These are phyloP conservation scores for Oscheius sp. DNA, from an alignment of 2,888 invertebrate genomes.

Conservation along the genomic window DNA sequence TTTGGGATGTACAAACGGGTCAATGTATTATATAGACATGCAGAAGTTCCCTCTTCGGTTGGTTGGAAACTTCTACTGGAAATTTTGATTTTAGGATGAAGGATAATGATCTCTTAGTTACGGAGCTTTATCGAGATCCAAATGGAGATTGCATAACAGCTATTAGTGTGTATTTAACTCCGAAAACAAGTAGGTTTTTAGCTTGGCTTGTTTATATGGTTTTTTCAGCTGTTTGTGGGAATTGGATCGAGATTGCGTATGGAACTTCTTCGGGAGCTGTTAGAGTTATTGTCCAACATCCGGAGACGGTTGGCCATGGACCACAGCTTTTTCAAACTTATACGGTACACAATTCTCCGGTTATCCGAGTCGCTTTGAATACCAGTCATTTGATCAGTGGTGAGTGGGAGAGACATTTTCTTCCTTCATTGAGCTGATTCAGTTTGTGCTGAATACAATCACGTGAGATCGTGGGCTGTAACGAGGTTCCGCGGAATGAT, in stretches of 20 bases:
- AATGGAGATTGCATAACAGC: conserved; percentile 94
- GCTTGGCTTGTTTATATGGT: not conserved
- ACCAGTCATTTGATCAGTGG: conserved; percentile 94
- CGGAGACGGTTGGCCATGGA: conserved; percentile 96
- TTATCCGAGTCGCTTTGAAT: conserved; percentile 77
- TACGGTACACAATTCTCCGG: conserved; percentile 66
- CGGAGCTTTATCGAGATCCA: conserved; percentile 90
- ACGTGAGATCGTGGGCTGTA: conserved; percentile 95
- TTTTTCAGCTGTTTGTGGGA: conserved; percentile 86
- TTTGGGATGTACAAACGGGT: conserved; percentile 91
- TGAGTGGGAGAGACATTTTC: not conserved
- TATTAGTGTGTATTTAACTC: conserved; percentile 96
- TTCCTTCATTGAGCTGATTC: conserved; percentile 37
- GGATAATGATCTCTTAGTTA: conserved; percentile 95
- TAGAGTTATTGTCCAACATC: conserved; percentile 96
- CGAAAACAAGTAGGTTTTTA: conserved; percentile 90
- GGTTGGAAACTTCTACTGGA: not conserved
- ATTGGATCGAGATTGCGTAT: conserved; percentile 99
- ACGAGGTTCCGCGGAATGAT: conserved; percentile 97
- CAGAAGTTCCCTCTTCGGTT: conserved; percentile 82
- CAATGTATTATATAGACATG: conserved; percentile 81
- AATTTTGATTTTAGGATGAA: conserved; percentile 88
- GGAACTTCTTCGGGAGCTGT: conserved; percentile 92
- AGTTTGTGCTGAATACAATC: conserved; percentile 93
- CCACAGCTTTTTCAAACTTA: conserved; percentile 89